Evolutionary conservation across 2,888 invertebrate genomes (phyloP).

Genomic region (Pandemis heparana): DNA sequence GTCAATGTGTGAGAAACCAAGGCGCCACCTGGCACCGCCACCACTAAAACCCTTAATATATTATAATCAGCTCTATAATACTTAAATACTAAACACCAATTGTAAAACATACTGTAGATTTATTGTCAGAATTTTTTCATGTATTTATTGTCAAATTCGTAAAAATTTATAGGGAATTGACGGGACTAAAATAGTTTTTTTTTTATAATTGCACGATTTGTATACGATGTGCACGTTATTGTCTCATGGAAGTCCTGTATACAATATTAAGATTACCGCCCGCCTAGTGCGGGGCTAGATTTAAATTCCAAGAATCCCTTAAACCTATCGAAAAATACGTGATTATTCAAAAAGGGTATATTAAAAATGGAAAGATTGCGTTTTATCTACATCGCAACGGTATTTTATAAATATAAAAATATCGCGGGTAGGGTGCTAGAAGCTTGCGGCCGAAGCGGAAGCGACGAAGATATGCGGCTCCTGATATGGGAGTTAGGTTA

Average conservation of each 20-base stretch:
- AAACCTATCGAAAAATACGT: conserved; percentile 79
- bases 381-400: conserved; percentile 71
- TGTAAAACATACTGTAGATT: conserved; percentile 63
- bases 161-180: conserved; percentile 71
- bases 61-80: conserved; percentile 44
- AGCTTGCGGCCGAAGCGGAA: conserved; percentile 76
- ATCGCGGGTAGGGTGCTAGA: conserved; percentile 62
- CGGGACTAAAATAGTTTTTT: conserved; percentile 53
- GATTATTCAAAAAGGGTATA: conserved; percentile 68
- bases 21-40: neutral
- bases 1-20: conserved; percentile 32
- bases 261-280: conserved; percentile 46
- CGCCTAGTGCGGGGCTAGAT: conserved; percentile 46
- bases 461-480: conserved; percentile 74
- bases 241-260: conserved; percentile 63
- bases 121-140: conserved; percentile 60
- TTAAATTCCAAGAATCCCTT: conserved; percentile 58
- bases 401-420: conserved; percentile 73
- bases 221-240: conserved; percentile 69
- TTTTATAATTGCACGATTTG: conserved; percentile 72
- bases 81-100: conserved; percentile 70
- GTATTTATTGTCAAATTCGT: conserved; percentile 66
- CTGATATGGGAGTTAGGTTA: conserved; percentile 74
- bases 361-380: conserved; percentile 62
- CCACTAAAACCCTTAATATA: conserved; percentile 34